Base-by-base conservation (phyloP, 2,888 invertebrate genomes). In the Drosophila conformis region DNA sequence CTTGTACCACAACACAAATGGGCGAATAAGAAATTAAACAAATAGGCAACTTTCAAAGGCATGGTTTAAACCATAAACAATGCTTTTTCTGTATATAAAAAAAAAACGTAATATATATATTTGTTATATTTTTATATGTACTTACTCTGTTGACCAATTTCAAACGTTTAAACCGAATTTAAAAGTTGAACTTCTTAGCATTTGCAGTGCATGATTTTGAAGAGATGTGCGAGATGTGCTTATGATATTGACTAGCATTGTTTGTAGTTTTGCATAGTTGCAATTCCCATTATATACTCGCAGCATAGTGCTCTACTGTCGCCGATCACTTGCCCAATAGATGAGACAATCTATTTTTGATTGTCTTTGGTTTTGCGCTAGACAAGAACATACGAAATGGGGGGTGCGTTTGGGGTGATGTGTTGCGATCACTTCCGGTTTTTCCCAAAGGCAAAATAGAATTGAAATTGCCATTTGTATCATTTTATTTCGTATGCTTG, bases 331-430 rank as follows among this genome's bases (percentile, higher is more conserved):
- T 68, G 78, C 59, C 78, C 70, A 60, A 78, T 87, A 76, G 78
- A 78, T 88, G 89, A 66, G 66, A 78, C 72, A 83, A 71, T 84
- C 89, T 84, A 88, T 84, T 85, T 85, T 80, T 62, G 80, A 80
- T 78, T 78, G 71, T 75, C 71, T 68, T 65, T 60, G 48, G 49
- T 15, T 33, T 61, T 73, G 67, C 61, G 60, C 49, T 53, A 58
- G 68, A 56, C 59, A 38, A 38, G 38, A 25, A 46, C 36, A 35
- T 54, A 36, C 54, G 33, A 62, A 35, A 54, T 18, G 42, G 65
- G 29, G 49, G 54, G 58, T 58, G 64, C 25, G 21, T 46, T 38
- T 35, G 57, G 66, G 46, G 52, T 53, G 48, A n/a, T n/a, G 53
- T 49, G 38, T 54, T 60, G 62, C 67, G 63, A 36, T 56, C 69